These are phyloP conservation scores for Zosterops borbonicus DNA, from an alignment of 2,113 vertebrate species.

Conservation along the genomic window DNA sequence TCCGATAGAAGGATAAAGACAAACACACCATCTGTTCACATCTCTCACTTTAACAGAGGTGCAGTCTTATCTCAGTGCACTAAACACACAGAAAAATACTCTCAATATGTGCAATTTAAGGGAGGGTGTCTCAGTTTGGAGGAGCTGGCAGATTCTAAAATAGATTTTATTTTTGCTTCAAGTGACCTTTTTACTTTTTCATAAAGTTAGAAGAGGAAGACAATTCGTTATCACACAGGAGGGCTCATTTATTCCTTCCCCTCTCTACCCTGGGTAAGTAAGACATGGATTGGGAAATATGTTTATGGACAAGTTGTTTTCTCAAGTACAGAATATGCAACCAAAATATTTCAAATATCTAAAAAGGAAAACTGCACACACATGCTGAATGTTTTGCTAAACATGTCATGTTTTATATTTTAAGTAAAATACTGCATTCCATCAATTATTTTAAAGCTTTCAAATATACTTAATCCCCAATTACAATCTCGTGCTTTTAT, in stretches of 20 bases:
- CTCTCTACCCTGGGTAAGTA: not conserved
- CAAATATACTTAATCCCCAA: not conserved
- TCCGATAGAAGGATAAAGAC: conserved; percentile 72
- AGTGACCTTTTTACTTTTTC: not conserved
- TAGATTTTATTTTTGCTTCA: not conserved
- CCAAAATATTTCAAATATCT: not conserved
- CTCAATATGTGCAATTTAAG: not conserved
- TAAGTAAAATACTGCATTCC: not conserved
- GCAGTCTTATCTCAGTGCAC: not conserved
- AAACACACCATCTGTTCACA: conserved; percentile 69
- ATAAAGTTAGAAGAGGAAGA: not conserved
- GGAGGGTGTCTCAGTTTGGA: not conserved
- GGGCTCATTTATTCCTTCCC: not conserved
- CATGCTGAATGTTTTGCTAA: not conserved
- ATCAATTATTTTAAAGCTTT: conserved; percentile 12
- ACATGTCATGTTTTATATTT: not conserved
- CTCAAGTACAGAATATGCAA: not conserved
- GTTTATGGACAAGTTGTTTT: not conserved
- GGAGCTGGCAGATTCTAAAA: not conserved
- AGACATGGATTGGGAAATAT: not conserved
- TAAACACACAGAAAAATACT: not conserved
- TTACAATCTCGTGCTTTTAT: not conserved
- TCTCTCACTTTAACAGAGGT: conserved; percentile 49
- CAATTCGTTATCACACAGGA: not conserved
- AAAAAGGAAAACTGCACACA: not conserved